A percentile compares a stretch with the other conserved stretches of the same genome.
Conservation (phyloP, 2,888 invertebrate species). For the Alcis repandata region DNA sequence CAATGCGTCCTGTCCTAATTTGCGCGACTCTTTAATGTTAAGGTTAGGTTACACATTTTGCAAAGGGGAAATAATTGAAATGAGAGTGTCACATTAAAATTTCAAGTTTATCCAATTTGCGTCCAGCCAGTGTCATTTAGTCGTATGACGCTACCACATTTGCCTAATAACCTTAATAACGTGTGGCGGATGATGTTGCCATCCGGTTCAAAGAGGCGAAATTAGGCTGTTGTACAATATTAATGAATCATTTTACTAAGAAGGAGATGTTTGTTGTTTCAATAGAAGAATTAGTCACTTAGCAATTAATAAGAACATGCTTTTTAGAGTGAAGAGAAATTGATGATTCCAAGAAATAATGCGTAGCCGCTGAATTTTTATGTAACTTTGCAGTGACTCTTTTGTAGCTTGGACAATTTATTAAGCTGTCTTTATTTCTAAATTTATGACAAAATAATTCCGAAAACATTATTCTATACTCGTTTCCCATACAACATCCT, state of each 20-base stretch:
- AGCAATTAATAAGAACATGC: not conserved
- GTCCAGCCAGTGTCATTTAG: slow-evolving; percentile 26
- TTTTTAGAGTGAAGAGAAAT: not conserved
- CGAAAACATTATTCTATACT: too few species aligned
- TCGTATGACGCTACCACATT: slow-evolving; percentile 44
- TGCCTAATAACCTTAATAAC: slow-evolving; percentile 57
- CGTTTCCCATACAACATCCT: too few species aligned
- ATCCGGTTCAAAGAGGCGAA: slow-evolving; percentile 56
- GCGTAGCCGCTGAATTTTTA: too few species aligned
- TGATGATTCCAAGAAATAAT: not conserved
- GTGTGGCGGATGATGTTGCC: slow-evolving; percentile 58
- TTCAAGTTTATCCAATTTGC: slow-evolving; percentile 32
- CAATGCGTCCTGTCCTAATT: too few species aligned
- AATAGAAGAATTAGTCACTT: not conserved
- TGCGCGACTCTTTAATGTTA: too few species aligned
- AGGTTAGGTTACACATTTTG: too few species aligned
- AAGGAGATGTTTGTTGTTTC: not conserved
- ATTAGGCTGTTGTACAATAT: slow-evolving; percentile 44
- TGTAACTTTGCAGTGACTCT: too few species aligned
- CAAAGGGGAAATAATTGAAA: slow-evolving; percentile 2
- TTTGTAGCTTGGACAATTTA: too few species aligned
- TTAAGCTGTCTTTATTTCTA: too few species aligned
- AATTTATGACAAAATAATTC: too few species aligned
- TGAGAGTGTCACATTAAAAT: slow-evolving; percentile 26
- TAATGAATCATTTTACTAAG: slow-evolving; percentile 27